phyloP scores from a whole-genome alignment of 2,113 vertebrate genomes.

The Myotis yumanensis region DNA sequence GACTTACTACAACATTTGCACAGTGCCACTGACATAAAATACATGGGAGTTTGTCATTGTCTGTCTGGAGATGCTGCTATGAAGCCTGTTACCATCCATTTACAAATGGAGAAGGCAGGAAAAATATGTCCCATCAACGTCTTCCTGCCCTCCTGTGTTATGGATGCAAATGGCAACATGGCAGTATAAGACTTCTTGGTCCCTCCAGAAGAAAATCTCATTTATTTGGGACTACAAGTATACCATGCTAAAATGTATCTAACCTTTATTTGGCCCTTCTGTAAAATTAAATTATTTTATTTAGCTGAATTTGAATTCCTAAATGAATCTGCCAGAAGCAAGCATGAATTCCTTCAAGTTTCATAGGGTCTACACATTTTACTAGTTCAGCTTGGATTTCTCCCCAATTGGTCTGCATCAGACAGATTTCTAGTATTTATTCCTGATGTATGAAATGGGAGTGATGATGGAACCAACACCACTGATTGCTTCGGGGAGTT shows the following conservation, averaged over 20 bases:
- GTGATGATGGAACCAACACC: neutral
- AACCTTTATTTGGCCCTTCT: neutral
- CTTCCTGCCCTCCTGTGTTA: neutral
- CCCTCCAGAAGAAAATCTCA: neutral
- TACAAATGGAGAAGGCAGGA: constrained; percentile 54
- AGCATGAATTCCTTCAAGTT: neutral
- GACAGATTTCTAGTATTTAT: neutral
- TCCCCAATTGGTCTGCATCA: neutral
- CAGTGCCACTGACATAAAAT: neutral
- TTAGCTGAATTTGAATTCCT: neutral
- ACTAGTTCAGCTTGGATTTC: neutral
- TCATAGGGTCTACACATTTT: neutral
- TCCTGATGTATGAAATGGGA: neutral
- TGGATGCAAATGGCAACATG: neutral
- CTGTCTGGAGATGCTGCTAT: constrained; percentile 41
- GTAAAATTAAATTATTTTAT: neutral
- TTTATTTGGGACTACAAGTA: neutral
- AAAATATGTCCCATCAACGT: neutral
- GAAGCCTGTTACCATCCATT: constrained; percentile 29
- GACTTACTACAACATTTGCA: neutral
- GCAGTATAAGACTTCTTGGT: neutral
- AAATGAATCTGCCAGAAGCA: neutral
- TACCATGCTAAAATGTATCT: neutral
- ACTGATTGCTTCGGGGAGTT: neutral
- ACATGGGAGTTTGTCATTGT: constrained; percentile 63